Evolutionary conservation across 2,888 invertebrate species (phyloP), one percentile per base, ranked within the genome.

Genomic region (Sinentomon sp.): DNA sequence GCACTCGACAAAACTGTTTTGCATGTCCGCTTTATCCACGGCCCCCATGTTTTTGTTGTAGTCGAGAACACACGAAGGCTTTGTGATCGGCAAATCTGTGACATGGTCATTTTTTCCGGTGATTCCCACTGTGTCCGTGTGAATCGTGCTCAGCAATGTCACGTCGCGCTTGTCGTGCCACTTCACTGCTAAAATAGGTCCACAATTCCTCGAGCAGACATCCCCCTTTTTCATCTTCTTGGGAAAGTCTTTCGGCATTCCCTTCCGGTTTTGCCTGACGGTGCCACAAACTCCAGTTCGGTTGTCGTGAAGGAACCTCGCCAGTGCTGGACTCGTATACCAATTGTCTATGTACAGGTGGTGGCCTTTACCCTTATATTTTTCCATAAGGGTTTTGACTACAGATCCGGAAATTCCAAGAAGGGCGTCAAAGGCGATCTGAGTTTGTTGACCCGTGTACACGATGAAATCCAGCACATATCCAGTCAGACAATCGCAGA

Each of bases 201-300:
- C n/a, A 13, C 17, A 17, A 10, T 20, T 16, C 21, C 10, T 34
- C 9, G 25, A 19, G 10, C 18, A 9, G 5, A 30, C 12, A 4
- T 38, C 33, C 18, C 37, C 39, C 17, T 31, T 36, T 27, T 40
- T 32, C 13, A 34, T 12, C 24, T 35, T 38, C 19, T 38, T 32
- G 25, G 18, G 13, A n/a, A n/a, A n/a, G n/a, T n/a, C n/a, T 10
- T 29, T 30, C 14, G 37, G 41, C 1, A 32, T 14, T 13, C 36
- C 28, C 21, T 39, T 39, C 21, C 41, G 21, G 22, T 29, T 35
- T 23, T 25, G 22, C 27, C 40, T 29, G 6, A 41, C 25, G 9
- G 40, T 43, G 22, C 40, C 41, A 34, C 37, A 40, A 2, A 34
- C 30, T 24, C 41, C 37, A 6, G 41, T 40, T 14, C 29, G 13